Evolutionary conservation across 2,797 vertebrate genomes (phyloP).

Genomic region (Pseudochaenichthys georgianus): DNA sequence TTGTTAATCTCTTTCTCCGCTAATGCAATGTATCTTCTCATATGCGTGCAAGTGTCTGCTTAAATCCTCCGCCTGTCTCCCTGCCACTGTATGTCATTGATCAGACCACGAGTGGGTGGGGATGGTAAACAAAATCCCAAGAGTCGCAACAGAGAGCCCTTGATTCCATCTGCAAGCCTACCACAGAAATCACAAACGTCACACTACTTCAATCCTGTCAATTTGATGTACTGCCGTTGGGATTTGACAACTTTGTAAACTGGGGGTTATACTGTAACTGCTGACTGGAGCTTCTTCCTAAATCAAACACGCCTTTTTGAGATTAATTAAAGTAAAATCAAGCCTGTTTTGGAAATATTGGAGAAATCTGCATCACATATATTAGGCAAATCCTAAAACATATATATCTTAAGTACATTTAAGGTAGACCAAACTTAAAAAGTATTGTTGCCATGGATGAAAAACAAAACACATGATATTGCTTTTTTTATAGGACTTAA

Average conservation of each 20-base stretch:
- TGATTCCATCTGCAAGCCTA: conserved; percentile 18
- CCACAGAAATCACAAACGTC: conserved; percentile 50
- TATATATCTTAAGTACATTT: background rate
- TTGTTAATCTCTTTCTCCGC: background rate
- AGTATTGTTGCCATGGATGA: background rate
- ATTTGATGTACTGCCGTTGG: conserved; percentile 16
- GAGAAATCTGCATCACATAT: background rate
- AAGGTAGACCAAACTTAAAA: background rate
- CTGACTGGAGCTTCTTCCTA: conserved; percentile 19
- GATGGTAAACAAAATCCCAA: conserved; percentile 61
- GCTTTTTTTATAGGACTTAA: background rate
- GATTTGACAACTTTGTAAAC: conserved; percentile 26
- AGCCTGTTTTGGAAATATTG: background rate
- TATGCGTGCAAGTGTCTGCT: conserved; percentile 28
- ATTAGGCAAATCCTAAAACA: background rate
- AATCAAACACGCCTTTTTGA: conserved; percentile 17
- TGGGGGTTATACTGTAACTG: background rate
- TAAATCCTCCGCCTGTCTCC: conserved; percentile 12
- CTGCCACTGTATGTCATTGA: conserved; percentile 47
- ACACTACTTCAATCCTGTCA: conserved; percentile 38
- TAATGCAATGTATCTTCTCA: background rate
- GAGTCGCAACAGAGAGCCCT: conserved; percentile 54
- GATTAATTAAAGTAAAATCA: background rate
- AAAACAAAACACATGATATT: background rate
- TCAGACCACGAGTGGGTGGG: conserved; percentile 59